Evolutionary conservation across 2,797 vertebrate genomes (phyloP).

Genomic region (Macropodus opercularis): DNA sequence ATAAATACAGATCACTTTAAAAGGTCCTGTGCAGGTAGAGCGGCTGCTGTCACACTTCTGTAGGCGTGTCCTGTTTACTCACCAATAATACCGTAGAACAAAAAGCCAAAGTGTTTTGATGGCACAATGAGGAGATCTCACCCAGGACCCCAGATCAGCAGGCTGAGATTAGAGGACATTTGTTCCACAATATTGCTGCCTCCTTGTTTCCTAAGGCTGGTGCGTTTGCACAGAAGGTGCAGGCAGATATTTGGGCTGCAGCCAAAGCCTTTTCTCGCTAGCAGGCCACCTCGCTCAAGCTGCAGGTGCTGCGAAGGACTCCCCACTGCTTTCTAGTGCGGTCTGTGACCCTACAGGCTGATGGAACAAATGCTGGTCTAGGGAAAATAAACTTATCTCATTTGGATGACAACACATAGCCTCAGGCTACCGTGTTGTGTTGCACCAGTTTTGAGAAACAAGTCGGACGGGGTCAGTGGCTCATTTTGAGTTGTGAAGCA

Average conservation of each 20-base stretch:
- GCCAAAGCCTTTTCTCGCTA: conserved; percentile 85
- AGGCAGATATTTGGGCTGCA: conserved; percentile 91
- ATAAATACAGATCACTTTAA: neutral
- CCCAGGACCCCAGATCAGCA: conserved; percentile 79
- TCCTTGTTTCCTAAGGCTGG: conserved; percentile 87
- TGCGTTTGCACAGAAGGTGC: conserved; percentile 91
- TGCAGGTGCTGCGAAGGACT: conserved; percentile 87
- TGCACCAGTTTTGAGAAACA: conserved; percentile 83
- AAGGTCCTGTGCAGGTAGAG: neutral
- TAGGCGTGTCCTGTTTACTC: conserved; percentile 25
- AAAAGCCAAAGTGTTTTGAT: conserved; percentile 30
- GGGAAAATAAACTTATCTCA: conserved; percentile 96
- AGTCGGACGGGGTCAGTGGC: conserved; percentile 74
- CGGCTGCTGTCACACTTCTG: conserved; percentile 29
- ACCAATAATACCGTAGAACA: conserved; percentile 21
- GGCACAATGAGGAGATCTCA: conserved; percentile 65
- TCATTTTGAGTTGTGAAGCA: conserved; percentile 56
- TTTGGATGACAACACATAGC: conserved; percentile 94
- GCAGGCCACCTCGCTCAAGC: conserved; percentile 83
- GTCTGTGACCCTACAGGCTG: conserved; percentile 91
- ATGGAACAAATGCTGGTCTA: conserved; percentile 91
- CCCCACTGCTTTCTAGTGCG: conserved; percentile 87
- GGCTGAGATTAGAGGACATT: conserved; percentile 90
- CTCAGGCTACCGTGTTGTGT: conserved; percentile 84
- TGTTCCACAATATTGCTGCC: conserved; percentile 88